Conservation (phyloP, 1,140 invertebrate genomes). For the Oncopeltus fasciatus region DNA sequence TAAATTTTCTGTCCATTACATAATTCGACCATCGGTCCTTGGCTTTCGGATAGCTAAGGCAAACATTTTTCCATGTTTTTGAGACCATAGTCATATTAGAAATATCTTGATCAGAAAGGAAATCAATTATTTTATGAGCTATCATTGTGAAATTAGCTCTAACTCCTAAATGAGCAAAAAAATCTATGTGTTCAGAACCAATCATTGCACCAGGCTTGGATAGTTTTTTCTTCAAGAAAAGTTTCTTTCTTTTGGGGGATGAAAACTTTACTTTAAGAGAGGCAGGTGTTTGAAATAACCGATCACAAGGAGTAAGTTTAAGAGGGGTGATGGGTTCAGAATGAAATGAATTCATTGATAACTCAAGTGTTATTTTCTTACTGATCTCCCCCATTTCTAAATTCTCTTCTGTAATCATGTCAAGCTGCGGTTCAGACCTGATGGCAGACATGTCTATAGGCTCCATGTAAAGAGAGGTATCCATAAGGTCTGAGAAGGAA, state of each 20-base stretch:
- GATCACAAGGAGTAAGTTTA: background rate
- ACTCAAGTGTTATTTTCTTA: background rate
- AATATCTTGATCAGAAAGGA: slow-evolving; percentile 24
- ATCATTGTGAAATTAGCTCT: slow-evolving; percentile 16
- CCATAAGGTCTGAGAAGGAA: slow-evolving; percentile 14
- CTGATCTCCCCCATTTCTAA: background rate
- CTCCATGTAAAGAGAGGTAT: slow-evolving; percentile 16
- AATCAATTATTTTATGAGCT: slow-evolving; percentile 22
- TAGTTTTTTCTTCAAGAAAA: background rate
- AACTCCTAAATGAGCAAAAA: slow-evolving; percentile 22
- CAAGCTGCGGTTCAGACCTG: background rate
- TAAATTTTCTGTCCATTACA: slow-evolving; percentile 11
- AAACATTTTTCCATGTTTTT: slow-evolving; percentile 24
- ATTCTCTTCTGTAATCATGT: background rate
- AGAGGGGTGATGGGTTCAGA: background rate
- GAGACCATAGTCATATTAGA: slow-evolving; percentile 23
- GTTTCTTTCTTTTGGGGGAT: background rate
- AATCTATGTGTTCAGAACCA: slow-evolving; percentile 22
- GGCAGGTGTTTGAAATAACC: background rate
- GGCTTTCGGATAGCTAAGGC: slow-evolving; percentile 14
- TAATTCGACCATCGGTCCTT: slow-evolving; percentile 18
- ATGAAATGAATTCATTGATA: background rate
- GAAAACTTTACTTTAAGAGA: background rate
- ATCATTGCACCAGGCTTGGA: background rate
- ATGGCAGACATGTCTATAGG: slow-evolving; percentile 3